phyloP scores from a whole-genome alignment of 2,888 invertebrate species.

The Malacosoma neustria region DNA sequence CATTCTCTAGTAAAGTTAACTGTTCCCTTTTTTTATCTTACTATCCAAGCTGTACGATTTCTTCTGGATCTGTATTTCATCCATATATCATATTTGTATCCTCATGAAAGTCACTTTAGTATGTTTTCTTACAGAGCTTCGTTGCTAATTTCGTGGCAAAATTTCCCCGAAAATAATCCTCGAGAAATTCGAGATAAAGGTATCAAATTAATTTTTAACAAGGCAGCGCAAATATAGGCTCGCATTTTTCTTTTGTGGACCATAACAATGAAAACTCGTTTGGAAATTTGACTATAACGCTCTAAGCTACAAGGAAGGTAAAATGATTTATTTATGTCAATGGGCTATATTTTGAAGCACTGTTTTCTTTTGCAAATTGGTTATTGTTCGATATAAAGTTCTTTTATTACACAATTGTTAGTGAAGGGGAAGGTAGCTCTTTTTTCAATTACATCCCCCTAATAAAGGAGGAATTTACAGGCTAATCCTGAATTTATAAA shows the following conservation, averaged over 20 bases:
- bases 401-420: constrained; percentile 68
- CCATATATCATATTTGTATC: no score
- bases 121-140: no score
- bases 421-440: constrained; percentile 54
- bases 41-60: no score
- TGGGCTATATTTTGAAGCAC: constrained; percentile 50
- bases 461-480: constrained; percentile 50
- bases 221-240: constrained; percentile 49
- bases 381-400: constrained; percentile 68
- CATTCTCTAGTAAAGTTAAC: no score
- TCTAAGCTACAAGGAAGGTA: constrained; percentile 37
- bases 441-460: constrained; percentile 46
- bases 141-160: no score
- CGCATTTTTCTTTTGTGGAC: constrained; percentile 66
- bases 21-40: no score
- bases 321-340: constrained; percentile 75
- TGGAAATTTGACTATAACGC: constrained; percentile 34
- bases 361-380: constrained; percentile 66
- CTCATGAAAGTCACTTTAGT: no score
- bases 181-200: constrained; percentile 60
- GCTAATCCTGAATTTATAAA: constrained; percentile 44
- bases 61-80: no score
- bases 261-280: constrained; percentile 67
- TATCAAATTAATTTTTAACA: constrained; percentile 73
- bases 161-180: constrained; percentile 20